phyloP scores from a whole-genome alignment of 1,140 invertebrate genomes.

The Ceratina calcarata region DNA sequence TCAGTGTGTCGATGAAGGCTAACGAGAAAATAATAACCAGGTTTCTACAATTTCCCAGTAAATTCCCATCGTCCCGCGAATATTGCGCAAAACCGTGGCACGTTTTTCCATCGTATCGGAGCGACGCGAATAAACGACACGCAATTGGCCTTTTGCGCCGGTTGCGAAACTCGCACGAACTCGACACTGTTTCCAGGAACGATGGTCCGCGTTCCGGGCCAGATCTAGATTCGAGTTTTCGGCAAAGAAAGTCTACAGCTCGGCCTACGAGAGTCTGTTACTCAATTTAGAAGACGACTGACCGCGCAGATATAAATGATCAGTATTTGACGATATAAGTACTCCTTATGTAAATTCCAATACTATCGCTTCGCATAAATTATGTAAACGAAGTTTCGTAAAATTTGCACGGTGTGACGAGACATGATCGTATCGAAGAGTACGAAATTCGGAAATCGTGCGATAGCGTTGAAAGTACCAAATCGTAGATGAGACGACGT shows the following conservation, averaged over 20 bases:
- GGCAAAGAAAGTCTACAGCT: not conserved
- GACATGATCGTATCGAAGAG: too few species aligned
- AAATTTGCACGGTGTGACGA: too few species aligned
- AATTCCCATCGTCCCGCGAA: not conserved
- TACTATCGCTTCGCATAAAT: too few species aligned
- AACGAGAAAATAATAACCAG: conserved; percentile 7
- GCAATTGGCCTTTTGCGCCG: conserved; percentile 1
- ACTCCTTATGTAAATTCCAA: not conserved
- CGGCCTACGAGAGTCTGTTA: not conserved
- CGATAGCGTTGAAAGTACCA: too few species aligned
- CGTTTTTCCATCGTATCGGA: not conserved
- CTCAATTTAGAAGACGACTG: too few species aligned
- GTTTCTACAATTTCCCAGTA: not conserved
- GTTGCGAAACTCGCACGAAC: not conserved
- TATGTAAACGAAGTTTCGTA: too few species aligned
- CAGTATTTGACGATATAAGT: not conserved
- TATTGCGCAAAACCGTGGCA: conserved; percentile 1
- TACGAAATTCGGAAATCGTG: too few species aligned
- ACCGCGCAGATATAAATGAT: not conserved
- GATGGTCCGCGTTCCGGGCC: not conserved
- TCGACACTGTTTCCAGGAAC: conserved; percentile 12
- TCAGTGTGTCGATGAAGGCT: not conserved
- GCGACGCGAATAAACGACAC: conserved; percentile 3
- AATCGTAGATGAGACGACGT: too few species aligned
- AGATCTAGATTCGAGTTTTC: conserved; percentile 20